Percentiles rank a stretch among this genome's conserved stretches.
These are phyloP conservation scores for Andricus curvator DNA, from an alignment of 2,888 invertebrate genomes.

Conservation along the genomic window DNA sequence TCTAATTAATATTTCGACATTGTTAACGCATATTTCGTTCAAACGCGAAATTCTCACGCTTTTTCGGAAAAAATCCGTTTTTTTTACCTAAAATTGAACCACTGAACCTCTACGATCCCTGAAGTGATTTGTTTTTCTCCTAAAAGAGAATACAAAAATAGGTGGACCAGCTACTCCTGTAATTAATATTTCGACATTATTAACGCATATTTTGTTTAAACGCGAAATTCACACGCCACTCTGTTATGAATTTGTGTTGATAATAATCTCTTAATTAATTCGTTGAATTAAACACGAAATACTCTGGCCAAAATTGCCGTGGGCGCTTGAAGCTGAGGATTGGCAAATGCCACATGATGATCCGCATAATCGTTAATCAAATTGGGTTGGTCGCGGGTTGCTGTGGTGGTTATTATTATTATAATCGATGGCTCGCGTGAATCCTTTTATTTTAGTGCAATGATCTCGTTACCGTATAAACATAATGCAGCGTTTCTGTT, in stretches of 20 bases:
- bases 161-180: neutral
- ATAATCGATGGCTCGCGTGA: slow-evolving; percentile 3
- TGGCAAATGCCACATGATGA: slow-evolving; percentile 6
- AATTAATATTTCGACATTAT: neutral
- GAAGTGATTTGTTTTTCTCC: no score
- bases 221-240: neutral
- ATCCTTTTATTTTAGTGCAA: slow-evolving; percentile 30
- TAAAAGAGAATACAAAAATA: neutral
- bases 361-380: slow-evolving; percentile 2
- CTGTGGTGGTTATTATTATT: neutral
- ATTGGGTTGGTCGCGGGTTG: neutral
- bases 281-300: neutral
- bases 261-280: slow-evolving; percentile 10
- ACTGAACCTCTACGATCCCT: no score
- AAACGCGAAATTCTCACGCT: no score
- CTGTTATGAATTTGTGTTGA: neutral
- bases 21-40: neutral
- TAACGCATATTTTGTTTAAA: neutral
- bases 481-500: slow-evolving; percentile 10
- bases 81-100: no score
- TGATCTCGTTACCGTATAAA: slow-evolving; percentile 21
- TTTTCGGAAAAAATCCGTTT: no score
- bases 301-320: neutral
- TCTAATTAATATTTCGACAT: neutral
- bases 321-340: neutral